phyloP scores from a whole-genome alignment of 2,888 invertebrate genomes.

The Ommatoiulus sabulosus region DNA sequence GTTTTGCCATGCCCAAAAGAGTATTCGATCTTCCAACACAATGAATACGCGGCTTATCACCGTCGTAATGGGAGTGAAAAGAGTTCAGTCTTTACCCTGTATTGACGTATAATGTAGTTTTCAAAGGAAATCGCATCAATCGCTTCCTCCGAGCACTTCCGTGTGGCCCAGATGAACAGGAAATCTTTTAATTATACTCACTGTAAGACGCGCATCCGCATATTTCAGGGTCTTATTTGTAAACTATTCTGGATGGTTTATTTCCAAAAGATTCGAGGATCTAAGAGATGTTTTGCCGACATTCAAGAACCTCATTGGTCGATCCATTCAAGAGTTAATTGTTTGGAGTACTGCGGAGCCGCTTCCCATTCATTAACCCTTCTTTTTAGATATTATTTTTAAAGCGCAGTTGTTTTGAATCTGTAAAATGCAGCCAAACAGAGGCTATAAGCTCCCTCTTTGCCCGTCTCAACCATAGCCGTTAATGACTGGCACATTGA shows the following conservation, averaged over 20 bases:
- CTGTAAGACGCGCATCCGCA: not conserved
- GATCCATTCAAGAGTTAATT: not conserved
- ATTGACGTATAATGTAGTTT: not conserved
- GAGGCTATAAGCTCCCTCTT: not conserved
- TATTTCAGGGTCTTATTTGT: not conserved
- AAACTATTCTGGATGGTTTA: slow-evolving; percentile 23
- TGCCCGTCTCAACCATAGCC: not conserved
- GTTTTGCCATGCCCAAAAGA: not conserved
- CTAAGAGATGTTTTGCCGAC: not conserved
- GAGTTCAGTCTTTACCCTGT: no score
- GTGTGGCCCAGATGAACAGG: not conserved
- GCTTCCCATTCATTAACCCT: not conserved
- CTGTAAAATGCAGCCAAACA: not conserved
- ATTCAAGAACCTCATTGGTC: not conserved
- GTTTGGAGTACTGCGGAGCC: not conserved
- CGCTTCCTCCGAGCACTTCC: not conserved
- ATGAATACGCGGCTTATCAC: no score
- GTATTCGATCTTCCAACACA: no score
- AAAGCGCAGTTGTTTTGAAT: slow-evolving; percentile 1
- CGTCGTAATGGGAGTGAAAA: no score
- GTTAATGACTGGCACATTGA: not conserved
- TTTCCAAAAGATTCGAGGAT: not conserved
- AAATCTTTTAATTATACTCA: not conserved
- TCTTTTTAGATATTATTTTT: not conserved
- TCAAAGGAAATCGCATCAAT: slow-evolving; percentile 1